Evolutionary conservation across 1,140 invertebrate species (phyloP).

Genomic region (Aphelinus atriplicis): DNA sequence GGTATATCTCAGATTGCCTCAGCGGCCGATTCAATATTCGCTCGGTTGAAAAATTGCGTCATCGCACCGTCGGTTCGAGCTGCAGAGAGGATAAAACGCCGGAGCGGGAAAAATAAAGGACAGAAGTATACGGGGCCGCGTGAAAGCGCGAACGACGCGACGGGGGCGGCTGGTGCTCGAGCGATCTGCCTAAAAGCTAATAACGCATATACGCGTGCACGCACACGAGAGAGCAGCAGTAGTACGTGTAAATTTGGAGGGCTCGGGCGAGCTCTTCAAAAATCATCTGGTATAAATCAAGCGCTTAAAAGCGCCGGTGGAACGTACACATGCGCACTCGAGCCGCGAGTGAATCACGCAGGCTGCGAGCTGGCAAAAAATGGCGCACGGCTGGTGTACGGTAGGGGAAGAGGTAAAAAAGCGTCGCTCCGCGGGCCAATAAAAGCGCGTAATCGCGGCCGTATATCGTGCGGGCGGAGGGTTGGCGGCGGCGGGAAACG

Average conservation of each 20-base stretch:
- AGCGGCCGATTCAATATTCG: not conserved
- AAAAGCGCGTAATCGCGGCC: slow-evolving; percentile 24
- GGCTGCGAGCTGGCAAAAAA: slow-evolving; percentile 5
- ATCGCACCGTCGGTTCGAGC: not conserved
- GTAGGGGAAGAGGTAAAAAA: not conserved
- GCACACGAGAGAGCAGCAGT: not conserved
- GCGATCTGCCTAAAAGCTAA: slow-evolving; percentile 27
- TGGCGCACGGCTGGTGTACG: not conserved
- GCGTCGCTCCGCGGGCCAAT: slow-evolving; percentile 19
- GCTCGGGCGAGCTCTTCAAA: slow-evolving; percentile 13
- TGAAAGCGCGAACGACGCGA: no score
- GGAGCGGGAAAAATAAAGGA: slow-evolving; percentile 6
- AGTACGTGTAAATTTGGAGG: slow-evolving; percentile 21
- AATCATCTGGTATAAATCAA: slow-evolving; percentile 32
- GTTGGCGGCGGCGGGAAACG: not conserved
- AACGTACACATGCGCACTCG: not conserved
- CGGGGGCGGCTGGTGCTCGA: not conserved
- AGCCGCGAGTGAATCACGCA: slow-evolving; percentile 18
- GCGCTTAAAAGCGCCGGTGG: slow-evolving; percentile 11
- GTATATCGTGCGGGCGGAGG: not conserved
- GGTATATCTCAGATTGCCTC: not conserved
- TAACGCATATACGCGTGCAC: slow-evolving; percentile 10
- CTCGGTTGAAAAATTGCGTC: not conserved
- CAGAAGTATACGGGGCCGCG: not conserved
- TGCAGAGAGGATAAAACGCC: not conserved